These are phyloP conservation scores for Lasioglossum villosulum DNA, from an alignment of 2,888 invertebrate species.

Conservation along the genomic window DNA sequence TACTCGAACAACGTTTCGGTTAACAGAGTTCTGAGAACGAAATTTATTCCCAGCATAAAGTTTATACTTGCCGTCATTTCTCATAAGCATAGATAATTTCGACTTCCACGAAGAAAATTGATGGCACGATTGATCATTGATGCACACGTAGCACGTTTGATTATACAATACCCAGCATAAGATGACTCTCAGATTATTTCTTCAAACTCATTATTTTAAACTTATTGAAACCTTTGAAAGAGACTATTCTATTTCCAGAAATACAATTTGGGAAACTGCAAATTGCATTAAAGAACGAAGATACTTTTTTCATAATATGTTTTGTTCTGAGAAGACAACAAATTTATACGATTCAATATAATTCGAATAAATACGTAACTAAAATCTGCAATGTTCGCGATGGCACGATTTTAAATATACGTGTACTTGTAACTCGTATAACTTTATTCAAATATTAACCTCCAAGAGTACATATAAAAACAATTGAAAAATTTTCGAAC, in stretches of 20 bases:
- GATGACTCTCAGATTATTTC: background rate
- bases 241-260: background rate
- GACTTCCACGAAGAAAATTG: background rate
- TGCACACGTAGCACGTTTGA: background rate
- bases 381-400: background rate
- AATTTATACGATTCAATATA: background rate
- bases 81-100: background rate
- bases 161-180: background rate
- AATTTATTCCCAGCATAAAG: slow-evolving; percentile 20
- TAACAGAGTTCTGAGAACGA: background rate
- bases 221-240: background rate
- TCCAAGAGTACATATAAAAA: background rate
- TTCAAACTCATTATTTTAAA: background rate
- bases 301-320: background rate
- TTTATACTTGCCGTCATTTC: background rate
- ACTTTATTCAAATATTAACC: background rate
- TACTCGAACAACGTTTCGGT: slow-evolving; percentile 8
- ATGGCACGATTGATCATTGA: background rate
- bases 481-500: background rate
- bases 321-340: background rate
- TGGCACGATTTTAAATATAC: background rate
- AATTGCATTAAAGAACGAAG: background rate
- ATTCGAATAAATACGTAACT: background rate
- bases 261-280: background rate
- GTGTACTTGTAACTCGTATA: background rate